Percentiles rank a stretch among this genome's conserved stretches.
phyloP scores from a whole-genome alignment of 2,113 vertebrate species.

The Oncorhynchus kisutch region DNA sequence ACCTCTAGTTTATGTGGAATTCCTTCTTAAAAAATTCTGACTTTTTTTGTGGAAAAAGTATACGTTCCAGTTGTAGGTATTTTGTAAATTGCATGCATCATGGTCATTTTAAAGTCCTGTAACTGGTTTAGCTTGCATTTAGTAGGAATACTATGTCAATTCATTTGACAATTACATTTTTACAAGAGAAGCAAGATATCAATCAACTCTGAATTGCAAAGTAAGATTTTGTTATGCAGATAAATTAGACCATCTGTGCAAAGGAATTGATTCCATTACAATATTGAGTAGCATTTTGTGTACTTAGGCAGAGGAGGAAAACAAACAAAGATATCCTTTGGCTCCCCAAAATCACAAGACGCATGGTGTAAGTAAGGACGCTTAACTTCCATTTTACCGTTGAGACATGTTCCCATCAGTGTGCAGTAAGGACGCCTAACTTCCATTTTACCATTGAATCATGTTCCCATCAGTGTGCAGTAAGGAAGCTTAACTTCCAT shows the following conservation, averaged over 20 bases:
- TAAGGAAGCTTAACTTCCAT: not conserved
- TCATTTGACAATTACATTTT: conserved; percentile 38
- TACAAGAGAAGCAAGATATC: conserved; percentile 36
- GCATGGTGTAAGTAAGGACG: not conserved
- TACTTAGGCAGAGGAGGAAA: not conserved
- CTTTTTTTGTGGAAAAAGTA: no score
- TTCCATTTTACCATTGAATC: not conserved
- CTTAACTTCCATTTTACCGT: conserved; percentile 3
- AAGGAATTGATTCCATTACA: conserved; percentile 7
- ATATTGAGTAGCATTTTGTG: conserved; percentile 3
- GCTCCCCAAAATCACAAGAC: conserved; percentile 6
- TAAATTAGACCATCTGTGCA: conserved; percentile 13
- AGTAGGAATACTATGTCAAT: conserved; percentile 13
- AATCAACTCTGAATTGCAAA: conserved; percentile 31
- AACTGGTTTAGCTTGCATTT: not conserved
- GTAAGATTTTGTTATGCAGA: conserved; percentile 12
- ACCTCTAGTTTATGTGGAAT: no score
- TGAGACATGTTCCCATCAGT: not conserved
- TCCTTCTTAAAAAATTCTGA: no score
- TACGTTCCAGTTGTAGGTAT: no score
- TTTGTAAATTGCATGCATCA: no score
- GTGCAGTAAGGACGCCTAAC: conserved; percentile 3
- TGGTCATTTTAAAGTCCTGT: no score
- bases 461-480: not conserved
- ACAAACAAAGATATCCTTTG: conserved; percentile 4